Evolutionary conservation across 2,113 vertebrate species (phyloP), one percentile per base, ranked within the genome.

Genomic region (Nasalis larvatus): DNA sequence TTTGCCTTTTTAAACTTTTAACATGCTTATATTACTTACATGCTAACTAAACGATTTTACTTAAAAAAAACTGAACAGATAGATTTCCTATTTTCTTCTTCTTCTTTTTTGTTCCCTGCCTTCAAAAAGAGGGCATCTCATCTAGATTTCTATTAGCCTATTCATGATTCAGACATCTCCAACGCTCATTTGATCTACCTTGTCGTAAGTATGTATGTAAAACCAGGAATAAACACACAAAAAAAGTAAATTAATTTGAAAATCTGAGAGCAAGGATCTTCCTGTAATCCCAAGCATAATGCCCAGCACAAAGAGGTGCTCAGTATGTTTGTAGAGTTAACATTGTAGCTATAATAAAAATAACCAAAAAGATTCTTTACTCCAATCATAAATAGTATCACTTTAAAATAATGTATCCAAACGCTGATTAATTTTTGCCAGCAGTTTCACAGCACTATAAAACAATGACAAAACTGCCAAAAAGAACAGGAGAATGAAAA

Each of bases 1-100:
- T 86, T 91, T 86, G 94, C 68, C 30, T 82, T 96, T 74, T 90
- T 49, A 89, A 49, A 95, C 27, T 84, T 94, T 91, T 88, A 93
- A 83, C 82, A 86, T 77, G 81, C 25, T 66, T 80, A 89, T 2
- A 91, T 87, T 89, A 60, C 81, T 95, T 87, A 96, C 77, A 95
- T 94, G 42, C 12, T 78, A 97, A 91, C 3, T 87, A 90, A 81
- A 96, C 8, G 54, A 69, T 89, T 45, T 86, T 58, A 81, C 63
- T 91, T 63, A 32, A 42, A 82, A 81, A 85, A 96, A 66, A 68
- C 6, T 83, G 25, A 56, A 82, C 42, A 78, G 13, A 9, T 27
- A 68, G 63, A 47, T 37, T 96, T 96, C 76, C 49, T 88, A 85
- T 52, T 86, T 91, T 89, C 69, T 58, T 3, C 40, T 35, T 35